A percentile compares a stretch with the other conserved stretches of the same genome.
These are phyloP conservation scores for Campoletis raptor DNA, from an alignment of 2,888 invertebrate genomes.

Conservation along the genomic window DNA sequence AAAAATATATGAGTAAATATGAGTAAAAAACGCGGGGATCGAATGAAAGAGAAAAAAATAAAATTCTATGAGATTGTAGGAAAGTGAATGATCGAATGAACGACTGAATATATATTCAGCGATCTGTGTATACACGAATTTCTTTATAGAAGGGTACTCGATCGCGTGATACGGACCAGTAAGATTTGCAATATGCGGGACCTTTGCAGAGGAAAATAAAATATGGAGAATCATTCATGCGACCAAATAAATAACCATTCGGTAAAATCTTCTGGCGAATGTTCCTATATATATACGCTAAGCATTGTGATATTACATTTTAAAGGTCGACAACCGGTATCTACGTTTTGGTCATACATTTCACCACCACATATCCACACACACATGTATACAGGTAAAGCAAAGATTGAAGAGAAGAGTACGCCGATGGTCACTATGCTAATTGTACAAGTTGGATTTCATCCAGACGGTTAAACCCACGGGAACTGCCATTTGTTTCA, in stretches of 20 bases:
- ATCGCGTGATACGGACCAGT: background rate
- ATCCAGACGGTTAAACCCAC: slow-evolving; percentile 57
- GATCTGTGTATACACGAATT: background rate
- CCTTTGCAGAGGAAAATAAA: slow-evolving; percentile 27
- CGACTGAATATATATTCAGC: slow-evolving; percentile 1
- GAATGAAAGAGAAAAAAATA: background rate
- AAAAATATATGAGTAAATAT: background rate
- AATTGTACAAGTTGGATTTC: slow-evolving; percentile 69
- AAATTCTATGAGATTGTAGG: background rate
- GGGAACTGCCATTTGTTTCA: slow-evolving; percentile 70
- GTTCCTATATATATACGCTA: background rate
- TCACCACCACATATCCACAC: background rate
- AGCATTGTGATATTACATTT: background rate
- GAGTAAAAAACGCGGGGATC: background rate
- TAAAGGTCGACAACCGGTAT: background rate
- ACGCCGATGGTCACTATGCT: slow-evolving; percentile 67
- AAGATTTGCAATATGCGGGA: background rate
- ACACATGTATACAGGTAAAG: background rate
- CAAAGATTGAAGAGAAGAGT: slow-evolving; percentile 38
- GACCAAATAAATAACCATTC: slow-evolving; percentile 49
- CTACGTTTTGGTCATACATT: background rate
- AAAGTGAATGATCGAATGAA: background rate
- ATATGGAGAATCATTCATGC: slow-evolving; percentile 17
- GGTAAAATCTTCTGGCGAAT: slow-evolving; percentile 2
- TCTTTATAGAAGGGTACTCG: background rate